phyloP scores from a whole-genome alignment of 2,797 vertebrate species.

The Paratrypauchen microcephalus region DNA sequence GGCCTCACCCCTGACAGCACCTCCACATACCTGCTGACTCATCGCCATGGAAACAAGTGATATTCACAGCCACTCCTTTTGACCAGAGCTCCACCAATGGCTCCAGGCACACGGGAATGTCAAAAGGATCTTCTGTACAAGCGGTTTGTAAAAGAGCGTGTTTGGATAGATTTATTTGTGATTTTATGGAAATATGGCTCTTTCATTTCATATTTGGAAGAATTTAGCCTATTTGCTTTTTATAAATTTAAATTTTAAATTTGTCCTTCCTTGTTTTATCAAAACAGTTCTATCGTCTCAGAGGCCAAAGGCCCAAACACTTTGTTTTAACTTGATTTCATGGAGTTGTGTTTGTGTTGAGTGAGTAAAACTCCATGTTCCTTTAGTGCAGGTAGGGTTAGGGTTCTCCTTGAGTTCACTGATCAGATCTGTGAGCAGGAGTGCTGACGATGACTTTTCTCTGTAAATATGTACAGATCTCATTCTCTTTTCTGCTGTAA shows the following conservation, averaged over 20 bases:
- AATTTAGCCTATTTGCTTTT: slow-evolving; percentile 5
- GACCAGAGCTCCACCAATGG: not conserved
- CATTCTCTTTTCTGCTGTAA: slow-evolving; percentile 75
- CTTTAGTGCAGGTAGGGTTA: slow-evolving; percentile 21
- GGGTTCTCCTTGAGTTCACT: slow-evolving; percentile 71
- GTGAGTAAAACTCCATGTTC: slow-evolving; percentile 5
- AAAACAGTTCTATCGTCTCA: not conserved
- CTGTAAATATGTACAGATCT: slow-evolving; percentile 82
- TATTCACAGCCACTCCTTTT: too few relatives aligned
- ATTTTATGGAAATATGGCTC: slow-evolving; percentile 46
- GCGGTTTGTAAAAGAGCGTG: slow-evolving; percentile 59
- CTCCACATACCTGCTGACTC: too few relatives aligned
- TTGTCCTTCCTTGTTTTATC: not conserved
- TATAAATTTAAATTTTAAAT: not conserved
- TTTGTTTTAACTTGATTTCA: not conserved
- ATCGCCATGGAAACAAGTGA: too few relatives aligned
- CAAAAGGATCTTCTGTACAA: not conserved
- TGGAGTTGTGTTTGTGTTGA: not conserved
- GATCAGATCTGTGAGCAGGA: slow-evolving; percentile 36
- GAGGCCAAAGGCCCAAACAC: not conserved
- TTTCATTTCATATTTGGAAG: slow-evolving; percentile 2
- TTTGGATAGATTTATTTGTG: slow-evolving; percentile 55
- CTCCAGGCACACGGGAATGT: not conserved
- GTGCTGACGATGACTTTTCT: slow-evolving; percentile 45
- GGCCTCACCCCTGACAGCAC: too few relatives aligned